These are phyloP conservation scores for Galaxea fascicularis DNA, from an alignment of 92 coral and sea anemone genomes.

Conservation along the genomic window DNA sequence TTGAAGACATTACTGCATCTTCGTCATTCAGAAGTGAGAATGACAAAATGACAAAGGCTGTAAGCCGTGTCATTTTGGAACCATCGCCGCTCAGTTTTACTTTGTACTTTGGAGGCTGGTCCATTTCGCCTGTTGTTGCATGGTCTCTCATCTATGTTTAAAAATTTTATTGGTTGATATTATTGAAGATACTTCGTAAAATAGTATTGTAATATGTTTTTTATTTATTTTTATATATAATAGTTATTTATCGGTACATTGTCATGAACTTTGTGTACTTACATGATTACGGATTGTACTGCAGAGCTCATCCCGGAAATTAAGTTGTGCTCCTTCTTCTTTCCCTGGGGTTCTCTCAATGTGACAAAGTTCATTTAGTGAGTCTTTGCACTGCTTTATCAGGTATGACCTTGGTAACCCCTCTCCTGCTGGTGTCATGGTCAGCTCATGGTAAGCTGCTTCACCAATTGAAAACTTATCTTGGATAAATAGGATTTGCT, in stretches of 20 bases:
- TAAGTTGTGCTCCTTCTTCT: conserved; percentile 53
- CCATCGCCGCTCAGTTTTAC: conserved; percentile 29
- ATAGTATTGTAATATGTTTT: background rate
- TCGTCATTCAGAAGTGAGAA: conserved; percentile 42
- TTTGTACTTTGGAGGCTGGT: conserved; percentile 26
- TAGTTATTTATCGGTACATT: background rate
- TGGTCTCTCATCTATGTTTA: conserved; percentile 19
- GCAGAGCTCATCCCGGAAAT: conserved; percentile 48
- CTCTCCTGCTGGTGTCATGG: conserved; percentile 55
- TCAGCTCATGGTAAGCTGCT: conserved; percentile 61
- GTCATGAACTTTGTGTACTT: conserved; percentile 9
- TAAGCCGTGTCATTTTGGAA: conserved; percentile 55
- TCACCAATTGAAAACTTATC: conserved; percentile 58
- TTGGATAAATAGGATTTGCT: conserved; percentile 46
- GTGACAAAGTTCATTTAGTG: conserved; percentile 48
- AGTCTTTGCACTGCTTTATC: conserved; percentile 49
- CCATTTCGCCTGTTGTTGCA: conserved; percentile 12
- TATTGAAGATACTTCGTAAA: background rate
- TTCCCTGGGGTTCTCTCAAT: conserved; percentile 35
- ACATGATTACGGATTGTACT: conserved; percentile 35
- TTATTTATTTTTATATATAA: background rate
- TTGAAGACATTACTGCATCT: conserved; percentile 44
- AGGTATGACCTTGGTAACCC: conserved; percentile 47
- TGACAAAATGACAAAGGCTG: conserved; percentile 47
- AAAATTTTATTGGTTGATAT: background rate